A percentile compares a stretch with the other conserved stretches of the same genome.
Conservation (phyloP, 2,888 invertebrate species). For the Dinocampus coccinellae region DNA sequence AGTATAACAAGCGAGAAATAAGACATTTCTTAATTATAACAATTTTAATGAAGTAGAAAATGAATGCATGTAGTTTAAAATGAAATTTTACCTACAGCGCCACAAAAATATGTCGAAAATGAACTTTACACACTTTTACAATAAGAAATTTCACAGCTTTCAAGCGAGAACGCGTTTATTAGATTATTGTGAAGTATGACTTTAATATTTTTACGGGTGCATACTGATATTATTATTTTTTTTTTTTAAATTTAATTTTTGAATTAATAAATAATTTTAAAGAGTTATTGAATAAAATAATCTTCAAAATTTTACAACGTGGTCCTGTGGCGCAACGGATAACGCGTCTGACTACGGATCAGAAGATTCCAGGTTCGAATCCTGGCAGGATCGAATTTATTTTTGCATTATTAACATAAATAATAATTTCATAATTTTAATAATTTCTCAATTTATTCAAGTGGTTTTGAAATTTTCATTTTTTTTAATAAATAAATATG, state of each 20-base stretch:
- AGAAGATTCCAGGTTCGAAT: constrained; percentile 75
- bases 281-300: no score
- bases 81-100: neutral
- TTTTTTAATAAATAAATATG: no score
- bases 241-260: no score
- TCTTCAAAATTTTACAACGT: no score
- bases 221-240: no score
- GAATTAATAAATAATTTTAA: no score
- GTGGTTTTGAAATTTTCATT: no score
- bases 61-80: constrained; percentile 44
- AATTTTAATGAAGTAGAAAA: constrained; percentile 59
- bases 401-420: no score
- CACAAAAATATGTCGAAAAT: neutral
- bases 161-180: neutral
- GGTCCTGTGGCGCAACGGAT: constrained; percentile 69
- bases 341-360: constrained; percentile 82
- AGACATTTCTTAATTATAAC: constrained; percentile 56
- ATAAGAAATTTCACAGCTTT: neutral
- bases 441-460: no score
- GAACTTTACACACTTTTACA: neutral
- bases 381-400: constrained; percentile 65
- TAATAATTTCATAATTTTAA: no score
- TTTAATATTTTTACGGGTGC: constrained; percentile 27
- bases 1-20: constrained; percentile 33
- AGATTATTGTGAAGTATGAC: neutral